Base-by-base conservation (phyloP, 1,140 invertebrate genomes). In the Zaprionus davidi region DNA sequence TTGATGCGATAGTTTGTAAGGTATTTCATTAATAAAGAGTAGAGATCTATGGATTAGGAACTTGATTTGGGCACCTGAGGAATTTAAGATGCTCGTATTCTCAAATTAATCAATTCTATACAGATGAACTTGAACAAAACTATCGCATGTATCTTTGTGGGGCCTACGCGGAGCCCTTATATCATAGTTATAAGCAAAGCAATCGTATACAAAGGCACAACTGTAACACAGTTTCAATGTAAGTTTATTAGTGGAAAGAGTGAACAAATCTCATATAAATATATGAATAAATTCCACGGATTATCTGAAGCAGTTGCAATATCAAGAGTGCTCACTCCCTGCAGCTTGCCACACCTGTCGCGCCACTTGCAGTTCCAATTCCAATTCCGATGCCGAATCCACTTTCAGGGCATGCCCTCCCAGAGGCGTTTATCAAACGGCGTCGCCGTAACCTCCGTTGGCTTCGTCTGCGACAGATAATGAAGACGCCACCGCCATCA, bases 401-500 rank as follows among this genome's bases (percentile, higher is more conserved):
- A 41, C 24, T 57, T 24, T 76, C 66, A 63, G 71, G 82, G 62
- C 79, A 70, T 71, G 76, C 63, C 80, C 22, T 22, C 65, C 62
- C 53, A 59, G 59, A 81, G 76, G 76, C 57, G 85, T 75, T 88
- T 87, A 87, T 87, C 84, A 87, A 84, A 66, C 46, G 38, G 55
- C 76, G 75, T 22, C 63, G 79, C 49, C 79, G 71, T 64, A 72
- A 17, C 13, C 81, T 81, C 59, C 76, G 71, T 36, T 64, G 31
- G 28, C 60, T 38, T 46, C 38, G 31, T 34, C 53, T 15, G 78
- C 71, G 84, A 87, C 41, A 46, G 46, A 51, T 88, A 88, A 90
- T 88, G 75, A 90, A 88, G 84, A 88, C 84, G 84, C 84, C 84
- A 87, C 53, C 78, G 74, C 67, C 86, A 83, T 72, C 66, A 71